phyloP scores from a whole-genome alignment of 30 jellyfish, hydroid and myxozoan genomes.

The Thelohanellus kitauei region DNA sequence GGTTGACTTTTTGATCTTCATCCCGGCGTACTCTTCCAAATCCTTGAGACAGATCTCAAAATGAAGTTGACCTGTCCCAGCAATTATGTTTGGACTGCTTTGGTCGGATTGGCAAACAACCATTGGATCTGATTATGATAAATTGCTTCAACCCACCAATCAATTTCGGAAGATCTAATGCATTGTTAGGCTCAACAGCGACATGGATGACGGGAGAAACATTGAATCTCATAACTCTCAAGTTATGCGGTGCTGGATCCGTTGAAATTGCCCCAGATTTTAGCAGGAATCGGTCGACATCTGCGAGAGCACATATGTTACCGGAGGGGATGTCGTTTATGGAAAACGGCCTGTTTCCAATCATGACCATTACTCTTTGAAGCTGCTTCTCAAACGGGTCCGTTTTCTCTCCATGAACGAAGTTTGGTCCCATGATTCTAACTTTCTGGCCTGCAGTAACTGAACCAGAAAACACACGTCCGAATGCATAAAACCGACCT shows the following conservation, averaged over 20 bases:
- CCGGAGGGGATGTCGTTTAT: constrained; percentile 97
- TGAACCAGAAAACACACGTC: constrained; percentile 94
- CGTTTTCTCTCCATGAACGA: constrained; percentile 58
- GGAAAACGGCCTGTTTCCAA: constrained; percentile 86
- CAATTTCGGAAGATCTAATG: constrained; percentile 78
- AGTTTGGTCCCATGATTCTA: constrained; percentile 87
- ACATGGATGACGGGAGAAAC: too few relatives aligned
- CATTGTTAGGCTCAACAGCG: constrained; percentile 98
- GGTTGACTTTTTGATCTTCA: constrained; percentile 66
- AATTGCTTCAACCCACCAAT: constrained; percentile 79
- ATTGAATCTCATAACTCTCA: constrained; percentile 59
- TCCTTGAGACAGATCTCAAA: too few relatives aligned
- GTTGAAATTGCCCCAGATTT: constrained; percentile 87
- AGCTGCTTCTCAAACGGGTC: constrained; percentile 33
- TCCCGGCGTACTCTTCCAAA: too few relatives aligned
- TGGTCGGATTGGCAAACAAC: constrained; percentile 91
- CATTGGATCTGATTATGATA: constrained; percentile 97
- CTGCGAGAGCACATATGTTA: constrained; percentile 88
- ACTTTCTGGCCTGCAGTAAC: constrained; percentile 79
- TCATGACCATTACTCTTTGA: constrained; percentile 74
- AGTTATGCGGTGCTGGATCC: constrained; percentile 48
- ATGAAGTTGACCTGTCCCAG: constrained; percentile 98
- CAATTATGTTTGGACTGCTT: constrained; percentile 91
- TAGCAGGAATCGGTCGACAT: constrained; percentile 72
- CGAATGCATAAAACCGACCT: constrained; percentile 95